Conservation (phyloP, 2,113 vertebrate genomes). For the Climacteris rufus region DNA sequence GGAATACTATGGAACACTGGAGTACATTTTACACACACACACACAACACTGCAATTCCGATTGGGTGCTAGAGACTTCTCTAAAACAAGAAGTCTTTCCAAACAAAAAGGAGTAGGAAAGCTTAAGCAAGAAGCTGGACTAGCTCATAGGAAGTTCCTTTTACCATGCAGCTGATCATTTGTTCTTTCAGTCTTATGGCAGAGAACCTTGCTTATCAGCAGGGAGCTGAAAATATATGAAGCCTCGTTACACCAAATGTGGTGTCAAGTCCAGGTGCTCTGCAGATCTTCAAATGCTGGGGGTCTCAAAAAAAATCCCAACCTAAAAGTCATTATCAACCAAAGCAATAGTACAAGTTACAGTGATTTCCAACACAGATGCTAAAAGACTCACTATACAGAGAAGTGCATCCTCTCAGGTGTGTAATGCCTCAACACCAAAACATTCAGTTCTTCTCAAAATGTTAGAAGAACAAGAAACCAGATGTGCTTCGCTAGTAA, state of each 20-base stretch:
- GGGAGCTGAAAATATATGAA: not conserved
- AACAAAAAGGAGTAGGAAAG: not conserved
- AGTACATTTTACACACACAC: not conserved
- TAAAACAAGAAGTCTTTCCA: not conserved
- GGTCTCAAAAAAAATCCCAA: not conserved
- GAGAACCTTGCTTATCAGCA: not conserved
- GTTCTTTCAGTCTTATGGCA: not conserved
- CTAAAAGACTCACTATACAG: not conserved
- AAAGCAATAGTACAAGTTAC: not conserved
- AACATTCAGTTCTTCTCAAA: not conserved
- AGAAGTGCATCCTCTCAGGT: not conserved
- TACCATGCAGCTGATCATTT: not conserved
- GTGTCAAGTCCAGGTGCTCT: not conserved
- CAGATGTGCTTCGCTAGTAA: not conserved
- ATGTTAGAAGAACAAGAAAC: not conserved
- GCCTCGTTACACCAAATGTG: not conserved
- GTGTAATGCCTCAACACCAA: not conserved
- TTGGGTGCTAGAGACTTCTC: not conserved
- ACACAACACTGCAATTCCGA: not conserved
- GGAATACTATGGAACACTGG: not conserved
- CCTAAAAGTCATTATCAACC: not conserved
- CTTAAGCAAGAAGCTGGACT: not conserved
- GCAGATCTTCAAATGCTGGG: not conserved
- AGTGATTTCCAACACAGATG: not conserved
- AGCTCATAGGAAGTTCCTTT: not conserved